phyloP scores from a whole-genome alignment of 2,113 vertebrate genomes.

The Acrocephalus kingi region DNA sequence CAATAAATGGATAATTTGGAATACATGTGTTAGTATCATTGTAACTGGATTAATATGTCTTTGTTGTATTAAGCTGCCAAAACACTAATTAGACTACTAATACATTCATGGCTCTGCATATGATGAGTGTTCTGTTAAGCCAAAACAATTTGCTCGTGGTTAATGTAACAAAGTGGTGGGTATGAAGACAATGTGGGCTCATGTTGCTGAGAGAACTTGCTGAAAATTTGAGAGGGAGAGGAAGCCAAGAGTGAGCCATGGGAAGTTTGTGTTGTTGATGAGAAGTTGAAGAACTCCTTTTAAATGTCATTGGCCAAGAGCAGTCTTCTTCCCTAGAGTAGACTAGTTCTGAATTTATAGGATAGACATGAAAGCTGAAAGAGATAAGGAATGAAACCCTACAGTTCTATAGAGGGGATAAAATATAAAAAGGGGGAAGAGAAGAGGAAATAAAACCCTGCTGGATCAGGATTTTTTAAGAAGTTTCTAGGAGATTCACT shows the following conservation, averaged over 20 bases:
- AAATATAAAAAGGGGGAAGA: neutral
- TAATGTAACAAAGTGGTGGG: neutral
- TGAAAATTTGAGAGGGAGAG: neutral
- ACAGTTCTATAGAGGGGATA: neutral
- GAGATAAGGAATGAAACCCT: neutral
- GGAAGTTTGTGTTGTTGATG: neutral
- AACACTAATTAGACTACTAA: constrained; percentile 22
- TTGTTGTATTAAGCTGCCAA: constrained; percentile 18
- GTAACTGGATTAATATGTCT: constrained; percentile 25
- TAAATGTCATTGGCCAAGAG: neutral
- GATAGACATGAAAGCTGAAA: neutral
- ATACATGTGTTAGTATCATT: neutral
- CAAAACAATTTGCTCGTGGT: neutral
- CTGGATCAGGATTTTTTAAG: neutral
- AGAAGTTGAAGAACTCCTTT: neutral
- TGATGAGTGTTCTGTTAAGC: neutral
- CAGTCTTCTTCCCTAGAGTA: neutral
- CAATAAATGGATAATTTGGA: constrained; percentile 2
- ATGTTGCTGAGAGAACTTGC: neutral
- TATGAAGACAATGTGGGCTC: neutral
- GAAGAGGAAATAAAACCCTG: neutral
- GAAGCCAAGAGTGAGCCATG: neutral
- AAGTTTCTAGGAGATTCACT: neutral
- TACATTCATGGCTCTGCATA: neutral
- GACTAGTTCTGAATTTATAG: neutral